phyloP scores from a whole-genome alignment of 2,888 invertebrate species.

The Diarsia brunnea region DNA sequence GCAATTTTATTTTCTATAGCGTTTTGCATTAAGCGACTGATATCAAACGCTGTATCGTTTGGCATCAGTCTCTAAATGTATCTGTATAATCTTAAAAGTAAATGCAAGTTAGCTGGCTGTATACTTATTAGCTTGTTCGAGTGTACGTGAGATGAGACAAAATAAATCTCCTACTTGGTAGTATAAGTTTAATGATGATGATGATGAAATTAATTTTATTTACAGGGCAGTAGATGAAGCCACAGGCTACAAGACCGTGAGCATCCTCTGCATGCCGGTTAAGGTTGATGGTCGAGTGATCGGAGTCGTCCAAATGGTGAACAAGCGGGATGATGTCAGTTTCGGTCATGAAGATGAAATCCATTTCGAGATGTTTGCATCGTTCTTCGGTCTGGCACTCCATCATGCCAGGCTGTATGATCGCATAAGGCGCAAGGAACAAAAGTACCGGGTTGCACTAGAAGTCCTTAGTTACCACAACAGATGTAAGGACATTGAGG shows the following conservation, averaged over 20 bases:
- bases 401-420: conserved; percentile 96
- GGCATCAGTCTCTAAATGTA: too few relatives aligned
- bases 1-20: too few relatives aligned
- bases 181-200: neutral
- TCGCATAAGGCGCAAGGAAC: conserved; percentile 95
- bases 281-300: conserved; percentile 94
- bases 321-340: conserved; percentile 89
- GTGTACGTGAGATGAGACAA: too few relatives aligned
- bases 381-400: conserved; percentile 96
- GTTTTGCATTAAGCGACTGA: too few relatives aligned
- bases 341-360: conserved; percentile 94
- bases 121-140: too few relatives aligned
- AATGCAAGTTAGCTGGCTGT: too few relatives aligned
- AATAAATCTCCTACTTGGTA: too few relatives aligned
- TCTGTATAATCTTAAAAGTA: too few relatives aligned
- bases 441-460: conserved; percentile 95
- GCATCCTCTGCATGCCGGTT: conserved; percentile 96
- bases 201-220: neutral
- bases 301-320: conserved; percentile 97
- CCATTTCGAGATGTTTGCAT: conserved; percentile 95
- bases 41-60: too few relatives aligned
- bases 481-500: conserved; percentile 94
- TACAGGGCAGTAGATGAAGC: conserved; percentile 92
- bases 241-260: conserved; percentile 93
- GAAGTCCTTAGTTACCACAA: conserved; percentile 96